phyloP scores from a whole-genome alignment of 2,113 vertebrate genomes.

The Pampusana beccarii region DNA sequence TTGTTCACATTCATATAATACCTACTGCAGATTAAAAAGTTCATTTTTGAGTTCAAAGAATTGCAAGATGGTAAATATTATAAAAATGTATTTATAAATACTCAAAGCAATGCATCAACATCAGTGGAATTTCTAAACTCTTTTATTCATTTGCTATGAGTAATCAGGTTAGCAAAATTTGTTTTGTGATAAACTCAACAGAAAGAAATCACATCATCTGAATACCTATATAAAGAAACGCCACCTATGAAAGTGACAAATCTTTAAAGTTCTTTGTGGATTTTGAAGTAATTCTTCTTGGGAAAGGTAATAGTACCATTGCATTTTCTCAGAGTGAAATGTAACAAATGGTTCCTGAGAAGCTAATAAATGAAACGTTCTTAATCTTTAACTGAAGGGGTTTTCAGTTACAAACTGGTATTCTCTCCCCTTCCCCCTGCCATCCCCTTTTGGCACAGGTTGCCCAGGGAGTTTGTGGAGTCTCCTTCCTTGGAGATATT shows the following conservation, averaged over 20 bases:
- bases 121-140: neutral
- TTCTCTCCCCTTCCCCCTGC: no score
- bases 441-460: no score
- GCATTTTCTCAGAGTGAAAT: neutral
- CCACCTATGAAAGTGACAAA: neutral
- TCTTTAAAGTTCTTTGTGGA: neutral
- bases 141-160: neutral
- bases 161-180: neutral
- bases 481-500: neutral
- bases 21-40: neutral
- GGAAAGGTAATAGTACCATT: neutral
- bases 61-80: neutral
- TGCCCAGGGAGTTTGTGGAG: neutral
- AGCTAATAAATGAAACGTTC: neutral
- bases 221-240: neutral
- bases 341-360: neutral
- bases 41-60: neutral
- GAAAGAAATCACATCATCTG: neutral
- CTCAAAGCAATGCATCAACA: neutral
- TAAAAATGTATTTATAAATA: neutral
- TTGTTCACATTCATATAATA: neutral
- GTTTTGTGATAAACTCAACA: neutral
- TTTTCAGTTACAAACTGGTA: neutral
- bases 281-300: neutral
- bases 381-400: neutral